Evolutionary conservation across 2,797 vertebrate genomes (phyloP), one percentile per base, ranked within the genome.

Genomic region (Schizothorax lantsangensis): DNA sequence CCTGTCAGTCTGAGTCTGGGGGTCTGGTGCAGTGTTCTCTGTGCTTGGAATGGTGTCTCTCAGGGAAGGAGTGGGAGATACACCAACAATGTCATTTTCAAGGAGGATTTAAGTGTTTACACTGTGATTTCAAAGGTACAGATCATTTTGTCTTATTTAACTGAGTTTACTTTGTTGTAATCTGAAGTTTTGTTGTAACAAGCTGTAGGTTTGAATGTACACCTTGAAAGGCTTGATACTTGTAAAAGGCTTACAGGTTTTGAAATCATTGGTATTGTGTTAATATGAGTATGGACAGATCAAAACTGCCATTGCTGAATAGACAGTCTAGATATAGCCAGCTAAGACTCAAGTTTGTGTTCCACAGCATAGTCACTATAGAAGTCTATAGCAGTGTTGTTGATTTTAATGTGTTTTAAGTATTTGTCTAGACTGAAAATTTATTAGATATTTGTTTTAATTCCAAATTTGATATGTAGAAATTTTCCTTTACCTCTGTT

Each of bases 101-200:
- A 45, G 88, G 86, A 66, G 12, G 68, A 2, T 91, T 93, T 86
- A 92, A 66, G 1, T 92, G 91, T 72, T 69, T 64, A 2, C 83
- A 54, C n/a, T 89, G 90, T 84, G 89, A 87, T 90, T 93, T 93
- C 87, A 88, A 86, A 78, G 90, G 93, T 95, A 93, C 17, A 38
- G n/a, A 45, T 69, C 30, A 15, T 21, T 69, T 21, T 83, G 26
- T 23, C 11, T 45, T 23, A 33, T 30, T 69, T 19, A 62, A 38
- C 45, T 64, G 21, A 52, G 11, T 57, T 66, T 23, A 17, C 21
- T 11, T 30, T 23, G 7, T 49, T 1, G 38, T 30, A 17, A 17
- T 19, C 21, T 4, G 10, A 75, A 47, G 19, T 43, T 19, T 45
- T 43, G 36, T 4, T 77, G 40, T 69, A 6, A 33, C 15, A 7